Percentiles rank a stretch among this genome's conserved stretches.
Conservation (phyloP, 2,113 vertebrate genomes). For the Otolemur garnettii region DNA sequence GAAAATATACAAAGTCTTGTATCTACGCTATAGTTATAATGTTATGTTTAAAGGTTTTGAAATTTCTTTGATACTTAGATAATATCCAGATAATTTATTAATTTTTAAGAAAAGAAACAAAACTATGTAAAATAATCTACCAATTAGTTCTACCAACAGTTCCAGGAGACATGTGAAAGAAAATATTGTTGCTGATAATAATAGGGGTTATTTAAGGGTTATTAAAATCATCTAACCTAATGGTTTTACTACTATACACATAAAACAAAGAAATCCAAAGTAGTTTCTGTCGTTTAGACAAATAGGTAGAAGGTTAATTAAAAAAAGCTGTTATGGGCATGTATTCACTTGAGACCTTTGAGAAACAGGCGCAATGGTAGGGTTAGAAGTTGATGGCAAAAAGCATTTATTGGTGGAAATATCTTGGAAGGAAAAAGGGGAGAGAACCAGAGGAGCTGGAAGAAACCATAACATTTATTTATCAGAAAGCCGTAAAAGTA, state of each 20-base stretch:
- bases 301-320: too few relatives aligned
- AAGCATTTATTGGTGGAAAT: background rate
- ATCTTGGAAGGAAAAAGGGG: background rate
- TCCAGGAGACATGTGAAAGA: background rate
- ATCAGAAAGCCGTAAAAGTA: rapidly evolving
- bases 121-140: background rate
- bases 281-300: background rate
- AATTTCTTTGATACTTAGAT: background rate
- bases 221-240: background rate
- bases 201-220: background rate
- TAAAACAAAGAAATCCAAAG: background rate
- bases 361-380: background rate
- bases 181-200: background rate
- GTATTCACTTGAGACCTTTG: background rate
- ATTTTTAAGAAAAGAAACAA: background rate
- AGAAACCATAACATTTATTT: too few relatives aligned
- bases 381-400: background rate
- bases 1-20: background rate
- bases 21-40: background rate
- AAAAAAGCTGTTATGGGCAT: background rate
- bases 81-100: background rate
- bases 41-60: background rate
- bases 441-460: background rate
- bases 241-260: background rate
- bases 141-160: background rate